These are phyloP conservation scores for Chelmon rostratus DNA, from an alignment of 2,797 vertebrate genomes.

Conservation along the genomic window DNA sequence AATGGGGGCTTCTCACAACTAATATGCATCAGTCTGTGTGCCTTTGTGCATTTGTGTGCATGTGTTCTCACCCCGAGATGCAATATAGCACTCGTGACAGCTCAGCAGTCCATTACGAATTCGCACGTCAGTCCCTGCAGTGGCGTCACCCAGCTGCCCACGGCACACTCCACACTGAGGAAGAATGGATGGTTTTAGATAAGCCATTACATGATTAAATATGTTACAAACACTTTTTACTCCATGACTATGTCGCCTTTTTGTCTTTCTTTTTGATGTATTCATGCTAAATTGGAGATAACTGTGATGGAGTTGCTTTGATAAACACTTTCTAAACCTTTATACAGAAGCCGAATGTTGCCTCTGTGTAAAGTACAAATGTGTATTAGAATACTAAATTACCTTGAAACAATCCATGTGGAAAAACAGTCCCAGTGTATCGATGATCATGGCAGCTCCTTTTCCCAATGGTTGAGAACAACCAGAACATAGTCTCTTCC, in stretches of 20 bases:
- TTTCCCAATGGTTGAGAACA: constrained; percentile 94
- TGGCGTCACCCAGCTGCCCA: constrained; percentile 93
- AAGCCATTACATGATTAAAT: neutral
- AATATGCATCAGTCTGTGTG: neutral
- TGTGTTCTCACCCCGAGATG: constrained; percentile 91
- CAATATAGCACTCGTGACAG: constrained; percentile 95
- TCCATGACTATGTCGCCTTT: neutral
- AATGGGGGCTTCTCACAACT: neutral
- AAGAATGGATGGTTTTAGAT: neutral
- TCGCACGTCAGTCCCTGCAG: constrained; percentile 94
- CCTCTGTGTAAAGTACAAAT: neutral
- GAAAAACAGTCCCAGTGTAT: constrained; percentile 94
- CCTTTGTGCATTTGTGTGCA: neutral
- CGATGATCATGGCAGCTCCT: constrained; percentile 98
- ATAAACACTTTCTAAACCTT: neutral
- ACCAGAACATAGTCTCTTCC: constrained; percentile 94
- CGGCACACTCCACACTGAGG: constrained; percentile 94
- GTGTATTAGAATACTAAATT: constrained; percentile 13
- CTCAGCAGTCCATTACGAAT: constrained; percentile 96
- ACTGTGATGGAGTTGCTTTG: constrained; percentile 1
- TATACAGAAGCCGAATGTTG: neutral
- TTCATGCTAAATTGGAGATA: neutral
- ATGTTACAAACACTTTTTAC: neutral
- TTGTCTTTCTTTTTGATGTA: neutral
- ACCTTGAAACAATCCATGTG: constrained; percentile 98